Conservation (phyloP, 2,113 vertebrate species). For the Strigops habroptila region DNA sequence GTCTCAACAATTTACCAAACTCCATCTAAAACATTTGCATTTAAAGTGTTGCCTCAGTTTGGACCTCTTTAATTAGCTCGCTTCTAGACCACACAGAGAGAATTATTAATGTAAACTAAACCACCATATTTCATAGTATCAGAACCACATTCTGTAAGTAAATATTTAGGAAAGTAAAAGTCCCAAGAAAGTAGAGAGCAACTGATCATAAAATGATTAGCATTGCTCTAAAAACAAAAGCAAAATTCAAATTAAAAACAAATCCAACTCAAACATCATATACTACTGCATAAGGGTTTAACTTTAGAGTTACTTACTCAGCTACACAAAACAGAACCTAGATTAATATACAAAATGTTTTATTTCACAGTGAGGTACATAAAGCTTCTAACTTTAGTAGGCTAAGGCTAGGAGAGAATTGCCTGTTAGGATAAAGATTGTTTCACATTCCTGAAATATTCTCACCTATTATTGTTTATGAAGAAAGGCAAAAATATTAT, state of each 20-base stretch:
- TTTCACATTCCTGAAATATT: slow-evolving; percentile 63
- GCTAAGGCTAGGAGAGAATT: slow-evolving; percentile 34
- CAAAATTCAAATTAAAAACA: slow-evolving; percentile 14
- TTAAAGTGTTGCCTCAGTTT: background rate
- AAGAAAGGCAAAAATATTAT: slow-evolving; percentile 28
- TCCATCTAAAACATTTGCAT: background rate
- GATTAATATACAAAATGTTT: slow-evolving; percentile 46
- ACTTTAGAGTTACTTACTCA: slow-evolving; percentile 34
- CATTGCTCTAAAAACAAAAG: slow-evolving; percentile 48
- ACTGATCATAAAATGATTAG: slow-evolving; percentile 48
- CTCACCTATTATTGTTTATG: slow-evolving; percentile 1
- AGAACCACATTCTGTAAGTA: slow-evolving; percentile 68
- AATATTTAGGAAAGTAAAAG: slow-evolving; percentile 57
- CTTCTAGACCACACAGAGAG: slow-evolving; percentile 48
- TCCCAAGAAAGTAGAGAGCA: slow-evolving; percentile 35
- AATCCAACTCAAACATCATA: slow-evolving; percentile 29
- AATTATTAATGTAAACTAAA: slow-evolving; percentile 65
- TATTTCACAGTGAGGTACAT: slow-evolving; percentile 75
- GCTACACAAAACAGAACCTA: slow-evolving; percentile 37
- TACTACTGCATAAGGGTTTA: slow-evolving; percentile 26
- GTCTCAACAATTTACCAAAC: background rate
- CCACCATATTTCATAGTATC: slow-evolving; percentile 33
- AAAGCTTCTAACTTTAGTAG: slow-evolving; percentile 61
- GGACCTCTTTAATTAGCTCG: slow-evolving; percentile 9
- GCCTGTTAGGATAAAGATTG: background rate